These are phyloP conservation scores for Formica selysi DNA, from an alignment of 1,140 invertebrate species.

Conservation along the genomic window DNA sequence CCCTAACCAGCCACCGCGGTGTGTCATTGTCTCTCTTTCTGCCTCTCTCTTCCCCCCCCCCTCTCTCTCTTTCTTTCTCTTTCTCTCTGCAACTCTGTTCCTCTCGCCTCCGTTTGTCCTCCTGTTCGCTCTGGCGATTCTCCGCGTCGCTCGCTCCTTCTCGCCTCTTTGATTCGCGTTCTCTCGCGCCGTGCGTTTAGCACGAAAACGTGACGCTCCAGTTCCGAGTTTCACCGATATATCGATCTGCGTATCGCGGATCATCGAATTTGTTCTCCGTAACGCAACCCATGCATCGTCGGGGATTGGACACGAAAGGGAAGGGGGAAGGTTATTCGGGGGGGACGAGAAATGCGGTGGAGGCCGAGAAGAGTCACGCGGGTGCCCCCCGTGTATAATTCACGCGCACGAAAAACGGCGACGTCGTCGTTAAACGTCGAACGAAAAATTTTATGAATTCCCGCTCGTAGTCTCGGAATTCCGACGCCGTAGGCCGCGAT, in stretches of 20 bases:
- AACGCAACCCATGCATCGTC: background rate
- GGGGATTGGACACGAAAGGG: background rate
- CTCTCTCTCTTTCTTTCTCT: background rate
- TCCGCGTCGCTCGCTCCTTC: slow-evolving; percentile 54
- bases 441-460: slow-evolving; percentile 72
- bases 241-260: background rate
- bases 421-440: slow-evolving; percentile 70
- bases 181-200: slow-evolving; percentile 37
- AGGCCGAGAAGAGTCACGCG: background rate
- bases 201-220: slow-evolving; percentile 45
- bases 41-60: background rate
- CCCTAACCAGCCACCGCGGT: slow-evolving; percentile 76
- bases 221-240: slow-evolving; percentile 45
- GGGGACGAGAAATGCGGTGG: background rate
- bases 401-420: slow-evolving; percentile 39
- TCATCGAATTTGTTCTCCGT: slow-evolving; percentile 27
- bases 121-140: slow-evolving; percentile 35
- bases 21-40: slow-evolving; percentile 81
- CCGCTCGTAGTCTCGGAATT: slow-evolving; percentile 59
- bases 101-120: slow-evolving; percentile 54
- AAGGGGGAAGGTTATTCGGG: background rate
- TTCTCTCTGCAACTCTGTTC: background rate
- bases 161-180: slow-evolving; percentile 58
- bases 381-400: background rate
- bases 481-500: slow-evolving; percentile 46